Conservation (phyloP, 2,888 invertebrate species). For the Cepaea hortensis region DNA sequence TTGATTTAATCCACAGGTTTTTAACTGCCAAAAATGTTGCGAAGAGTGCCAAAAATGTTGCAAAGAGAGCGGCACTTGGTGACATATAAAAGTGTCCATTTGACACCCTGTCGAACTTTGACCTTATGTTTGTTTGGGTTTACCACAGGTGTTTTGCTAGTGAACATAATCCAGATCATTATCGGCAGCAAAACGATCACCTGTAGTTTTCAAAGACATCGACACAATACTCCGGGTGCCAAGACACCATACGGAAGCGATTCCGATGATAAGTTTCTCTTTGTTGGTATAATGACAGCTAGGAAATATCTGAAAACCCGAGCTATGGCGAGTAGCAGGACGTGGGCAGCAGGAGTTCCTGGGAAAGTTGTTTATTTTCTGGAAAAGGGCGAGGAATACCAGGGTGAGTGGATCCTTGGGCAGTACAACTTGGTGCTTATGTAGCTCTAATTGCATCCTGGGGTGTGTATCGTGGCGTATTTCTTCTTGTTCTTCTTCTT, state of each 20-base stretch:
- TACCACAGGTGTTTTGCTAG: background rate
- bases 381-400: constrained; percentile 58
- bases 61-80: background rate
- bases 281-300: constrained; percentile 95
- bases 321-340: constrained; percentile 91
- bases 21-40: no score
- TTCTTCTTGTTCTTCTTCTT: no score
- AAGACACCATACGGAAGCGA: no score
- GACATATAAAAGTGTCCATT: background rate
- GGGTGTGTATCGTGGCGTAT: no score
- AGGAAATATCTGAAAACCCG: constrained; percentile 90
- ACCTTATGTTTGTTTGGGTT: background rate
- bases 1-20: no score
- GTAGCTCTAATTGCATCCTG: no score
- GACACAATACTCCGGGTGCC: no score
- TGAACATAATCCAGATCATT: background rate
- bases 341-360: constrained; percentile 92
- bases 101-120: background rate
- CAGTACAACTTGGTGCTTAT: no score
- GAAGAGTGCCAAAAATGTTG: background rate
- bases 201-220: background rate
- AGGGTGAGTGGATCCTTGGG: constrained; percentile 5
- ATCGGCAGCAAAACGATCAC: background rate
- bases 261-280: constrained; percentile 44
- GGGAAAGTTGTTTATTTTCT: constrained; percentile 93